phyloP scores from a whole-genome alignment of 2,888 invertebrate species.

The Euclidia mi region DNA sequence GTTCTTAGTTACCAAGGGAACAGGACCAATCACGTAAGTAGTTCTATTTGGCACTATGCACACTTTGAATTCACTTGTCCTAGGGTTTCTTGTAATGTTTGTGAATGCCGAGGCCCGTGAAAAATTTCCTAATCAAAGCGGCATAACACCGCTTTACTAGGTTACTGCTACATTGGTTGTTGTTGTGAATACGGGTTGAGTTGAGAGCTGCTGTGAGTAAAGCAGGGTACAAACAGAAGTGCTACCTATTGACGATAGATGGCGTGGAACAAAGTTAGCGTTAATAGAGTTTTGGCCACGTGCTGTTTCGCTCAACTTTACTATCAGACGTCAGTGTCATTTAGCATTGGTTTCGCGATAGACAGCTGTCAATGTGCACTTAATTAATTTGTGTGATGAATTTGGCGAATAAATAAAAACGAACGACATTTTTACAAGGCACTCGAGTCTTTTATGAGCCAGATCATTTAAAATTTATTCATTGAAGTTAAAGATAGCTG shows the following conservation, averaged over 20 bases:
- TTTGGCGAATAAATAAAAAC: constrained; percentile 56
- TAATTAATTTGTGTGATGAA: constrained; percentile 62
- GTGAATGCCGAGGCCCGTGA: no score
- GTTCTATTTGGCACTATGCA: no score
- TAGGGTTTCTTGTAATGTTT: no score
- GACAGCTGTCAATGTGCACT: constrained; percentile 71
- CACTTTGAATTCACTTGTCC: no score
- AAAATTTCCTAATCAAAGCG: no score
- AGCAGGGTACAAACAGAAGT: constrained; percentile 6
- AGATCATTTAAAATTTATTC: constrained; percentile 12
- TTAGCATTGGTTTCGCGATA: constrained; percentile 56
- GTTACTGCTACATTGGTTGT: no score
- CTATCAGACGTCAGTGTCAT: constrained; percentile 14
- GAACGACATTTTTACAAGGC: constrained; percentile 58
- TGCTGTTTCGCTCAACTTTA: neutral
- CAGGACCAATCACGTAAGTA: no score
- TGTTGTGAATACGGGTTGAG: no score
- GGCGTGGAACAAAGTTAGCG: constrained; percentile 7
- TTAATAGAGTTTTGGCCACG: neutral
- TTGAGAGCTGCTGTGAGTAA: constrained; percentile 8
- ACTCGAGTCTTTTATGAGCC: constrained; percentile 31
- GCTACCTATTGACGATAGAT: constrained; percentile 8
- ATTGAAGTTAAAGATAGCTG: constrained; percentile 29
- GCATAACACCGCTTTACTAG: no score
- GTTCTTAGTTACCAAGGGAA: no score